phyloP scores from a whole-genome alignment of 2,888 invertebrate species.

The Lasioglossum villosulum region DNA sequence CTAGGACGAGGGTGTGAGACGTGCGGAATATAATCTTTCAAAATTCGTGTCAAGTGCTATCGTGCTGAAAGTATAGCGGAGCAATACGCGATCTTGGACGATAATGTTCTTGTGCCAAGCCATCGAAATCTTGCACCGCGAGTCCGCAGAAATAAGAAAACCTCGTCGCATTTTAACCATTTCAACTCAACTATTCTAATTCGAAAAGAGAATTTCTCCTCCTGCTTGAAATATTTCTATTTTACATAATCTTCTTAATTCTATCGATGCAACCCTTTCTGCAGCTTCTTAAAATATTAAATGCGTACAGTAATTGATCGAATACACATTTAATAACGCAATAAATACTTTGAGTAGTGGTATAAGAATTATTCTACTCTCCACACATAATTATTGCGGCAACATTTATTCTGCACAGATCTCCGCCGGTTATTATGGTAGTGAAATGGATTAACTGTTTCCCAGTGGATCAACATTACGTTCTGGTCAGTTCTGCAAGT shows the following conservation, averaged over 20 bases:
- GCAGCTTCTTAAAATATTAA: no score
- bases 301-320: no score
- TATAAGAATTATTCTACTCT: no score
- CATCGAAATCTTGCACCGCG: constrained; percentile 36
- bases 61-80: constrained; percentile 41
- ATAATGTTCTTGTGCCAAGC: constrained; percentile 51
- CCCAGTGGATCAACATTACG: not conserved
- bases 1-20: constrained; percentile 39
- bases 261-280: no score
- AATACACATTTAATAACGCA: no score
- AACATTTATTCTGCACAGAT: not conserved
- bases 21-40: constrained; percentile 53
- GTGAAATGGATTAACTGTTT: not conserved
- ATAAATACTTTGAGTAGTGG: no score
- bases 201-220: no score
- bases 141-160: constrained; percentile 25
- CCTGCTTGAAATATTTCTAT: no score
- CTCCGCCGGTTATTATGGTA: no score
- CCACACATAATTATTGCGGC: no score
- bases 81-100: constrained; percentile 55
- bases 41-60: constrained; percentile 61
- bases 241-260: no score
- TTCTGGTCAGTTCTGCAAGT: not conserved
- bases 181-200: no score
- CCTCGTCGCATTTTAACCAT: constrained; percentile 9